These are phyloP conservation scores for Actenoides lindsayi DNA, from an alignment of 2,113 vertebrate genomes.

Conservation along the genomic window DNA sequence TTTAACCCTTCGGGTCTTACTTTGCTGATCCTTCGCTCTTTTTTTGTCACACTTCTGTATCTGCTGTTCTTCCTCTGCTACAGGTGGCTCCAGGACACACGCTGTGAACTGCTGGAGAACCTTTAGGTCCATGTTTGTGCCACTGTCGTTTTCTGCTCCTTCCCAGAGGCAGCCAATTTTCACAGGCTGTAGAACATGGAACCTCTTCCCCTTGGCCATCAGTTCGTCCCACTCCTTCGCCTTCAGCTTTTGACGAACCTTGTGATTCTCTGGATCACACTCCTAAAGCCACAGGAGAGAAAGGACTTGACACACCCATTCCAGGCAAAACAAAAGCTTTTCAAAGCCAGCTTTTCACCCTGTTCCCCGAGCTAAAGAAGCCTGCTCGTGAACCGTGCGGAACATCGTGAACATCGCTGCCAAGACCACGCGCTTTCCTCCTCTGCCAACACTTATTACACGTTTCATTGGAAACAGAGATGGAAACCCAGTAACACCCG, in stretches of 20 bases:
- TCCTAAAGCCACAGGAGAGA: conserved; percentile 73
- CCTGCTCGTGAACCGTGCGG: neutral
- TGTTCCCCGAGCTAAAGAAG: neutral
- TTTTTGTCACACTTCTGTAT: conserved; percentile 74
- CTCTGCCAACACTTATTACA: neutral
- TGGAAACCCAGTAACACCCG: neutral
- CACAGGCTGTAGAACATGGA: conserved; percentile 86
- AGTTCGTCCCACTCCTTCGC: conserved; percentile 97
- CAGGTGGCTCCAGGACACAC: conserved; percentile 75
- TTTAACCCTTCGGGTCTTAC: conserved; percentile 72
- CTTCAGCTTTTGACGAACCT: conserved; percentile 90
- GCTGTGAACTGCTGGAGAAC: conserved; percentile 81
- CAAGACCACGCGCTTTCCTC: neutral
- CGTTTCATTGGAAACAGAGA: neutral
- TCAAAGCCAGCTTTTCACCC: fast-evolving
- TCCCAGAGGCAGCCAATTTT: conserved; percentile 91
- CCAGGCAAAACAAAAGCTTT: neutral
- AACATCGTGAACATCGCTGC: neutral
- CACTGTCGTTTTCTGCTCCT: neutral
- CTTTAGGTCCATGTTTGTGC: neutral
- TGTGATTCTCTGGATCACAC: conserved; percentile 91
- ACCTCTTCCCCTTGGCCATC: conserved; percentile 88
- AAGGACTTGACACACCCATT: fast-evolving
- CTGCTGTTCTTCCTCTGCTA: conserved; percentile 76
- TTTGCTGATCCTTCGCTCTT: conserved; percentile 80